These are phyloP conservation scores for Propithecus deckenii DNA, from an alignment of 2,797 vertebrate genomes.

Conservation along the genomic window DNA sequence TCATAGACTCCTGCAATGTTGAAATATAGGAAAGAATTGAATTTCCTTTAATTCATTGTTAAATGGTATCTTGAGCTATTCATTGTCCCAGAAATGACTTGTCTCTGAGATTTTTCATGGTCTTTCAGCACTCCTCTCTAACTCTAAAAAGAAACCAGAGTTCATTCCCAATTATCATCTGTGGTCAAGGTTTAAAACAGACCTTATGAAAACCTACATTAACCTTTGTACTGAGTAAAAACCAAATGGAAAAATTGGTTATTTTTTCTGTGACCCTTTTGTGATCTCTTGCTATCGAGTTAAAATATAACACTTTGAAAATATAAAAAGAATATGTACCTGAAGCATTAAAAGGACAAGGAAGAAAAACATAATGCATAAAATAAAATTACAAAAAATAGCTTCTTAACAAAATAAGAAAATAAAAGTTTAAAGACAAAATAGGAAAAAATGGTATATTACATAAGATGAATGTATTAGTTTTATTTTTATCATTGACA, in stretches of 20 bases:
- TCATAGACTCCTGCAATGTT: not conserved
- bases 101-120: not conserved
- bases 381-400: not conserved
- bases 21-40: not conserved
- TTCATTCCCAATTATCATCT: slow-evolving; percentile 13
- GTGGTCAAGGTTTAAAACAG: slow-evolving; percentile 18
- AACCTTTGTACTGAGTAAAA: slow-evolving; percentile 23
- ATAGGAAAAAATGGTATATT: not conserved
- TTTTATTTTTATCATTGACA: not conserved
- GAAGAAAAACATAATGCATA: not conserved
- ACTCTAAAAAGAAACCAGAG: not conserved
- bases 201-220: not conserved
- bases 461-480: not conserved
- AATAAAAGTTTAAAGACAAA: not conserved
- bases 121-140: not conserved
- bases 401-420: not conserved
- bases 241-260: not conserved
- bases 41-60: not conserved
- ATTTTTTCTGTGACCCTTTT: not conserved
- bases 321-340: not conserved
- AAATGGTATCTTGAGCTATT: not conserved
- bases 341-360: not conserved
- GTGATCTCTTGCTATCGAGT: not conserved
- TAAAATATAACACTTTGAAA: slow-evolving; percentile 1
- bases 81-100: not conserved